Evolutionary conservation across 2,113 vertebrate species (phyloP).

Genomic region (Hassar affinis): DNA sequence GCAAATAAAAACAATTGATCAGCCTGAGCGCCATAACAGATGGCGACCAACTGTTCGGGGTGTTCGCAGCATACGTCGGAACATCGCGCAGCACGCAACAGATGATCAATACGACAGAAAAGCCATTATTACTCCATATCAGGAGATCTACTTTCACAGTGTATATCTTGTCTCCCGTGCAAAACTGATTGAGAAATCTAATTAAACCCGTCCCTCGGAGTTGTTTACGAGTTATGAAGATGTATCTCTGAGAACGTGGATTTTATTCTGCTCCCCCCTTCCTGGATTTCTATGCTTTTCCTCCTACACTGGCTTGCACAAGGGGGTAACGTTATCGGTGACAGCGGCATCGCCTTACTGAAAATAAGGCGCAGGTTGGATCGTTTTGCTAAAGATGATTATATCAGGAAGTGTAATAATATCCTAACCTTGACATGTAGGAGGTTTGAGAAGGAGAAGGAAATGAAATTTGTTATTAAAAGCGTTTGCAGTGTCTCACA

Average conservation of each 20-base stretch:
- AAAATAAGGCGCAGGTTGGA: background rate
- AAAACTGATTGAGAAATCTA: slow-evolving; percentile 56
- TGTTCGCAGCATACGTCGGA: slow-evolving; percentile 36
- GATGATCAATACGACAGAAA: slow-evolving; percentile 51
- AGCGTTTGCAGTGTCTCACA: background rate
- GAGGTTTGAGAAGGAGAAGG: slow-evolving; percentile 6
- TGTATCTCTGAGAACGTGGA: slow-evolving; percentile 33
- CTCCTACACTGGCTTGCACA: slow-evolving; percentile 16
- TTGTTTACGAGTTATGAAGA: slow-evolving; percentile 49
- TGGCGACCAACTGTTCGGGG: slow-evolving; percentile 45
- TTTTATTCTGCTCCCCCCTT: slow-evolving; percentile 26
- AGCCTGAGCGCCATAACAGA: slow-evolving; percentile 38
- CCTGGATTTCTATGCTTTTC: slow-evolving; percentile 25
- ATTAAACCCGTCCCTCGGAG: slow-evolving; percentile 53
- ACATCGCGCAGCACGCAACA: slow-evolving; percentile 27
- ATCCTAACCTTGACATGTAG: background rate
- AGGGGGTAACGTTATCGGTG: slow-evolving; percentile 18
- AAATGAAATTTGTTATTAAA: slow-evolving; percentile 33
- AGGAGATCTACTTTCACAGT: slow-evolving; percentile 41
- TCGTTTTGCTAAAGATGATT: slow-evolving; percentile 14
- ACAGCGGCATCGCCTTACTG: background rate
- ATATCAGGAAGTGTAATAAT: background rate
- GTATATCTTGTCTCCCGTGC: slow-evolving; percentile 36
- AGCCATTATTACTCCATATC: slow-evolving; percentile 47
- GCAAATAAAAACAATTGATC: slow-evolving; percentile 30